These are phyloP conservation scores for Idaea aversata DNA, from an alignment of 2,888 invertebrate species.

Conservation along the genomic window DNA sequence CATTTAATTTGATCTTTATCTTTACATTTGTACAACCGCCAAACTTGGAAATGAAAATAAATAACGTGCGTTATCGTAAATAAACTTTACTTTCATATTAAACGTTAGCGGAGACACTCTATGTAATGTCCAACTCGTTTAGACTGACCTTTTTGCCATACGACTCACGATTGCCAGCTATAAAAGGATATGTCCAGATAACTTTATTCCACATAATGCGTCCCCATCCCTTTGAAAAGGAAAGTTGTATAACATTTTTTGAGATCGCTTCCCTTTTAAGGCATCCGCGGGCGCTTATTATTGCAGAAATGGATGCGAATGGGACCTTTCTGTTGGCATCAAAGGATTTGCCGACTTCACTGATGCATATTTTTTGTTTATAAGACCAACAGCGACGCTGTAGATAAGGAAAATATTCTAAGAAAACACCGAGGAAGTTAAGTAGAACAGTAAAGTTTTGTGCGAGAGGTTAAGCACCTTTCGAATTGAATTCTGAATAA, in stretches of 20 bases:
- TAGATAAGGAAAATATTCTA: conserved; percentile 19
- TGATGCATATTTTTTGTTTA: conserved; percentile 51
- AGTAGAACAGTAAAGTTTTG: conserved; percentile 22
- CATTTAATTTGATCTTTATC: conserved; percentile 16
- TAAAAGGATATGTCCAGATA: conserved; percentile 76
- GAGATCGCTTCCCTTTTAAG: conserved; percentile 68
- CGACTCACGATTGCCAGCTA: conserved; percentile 57
- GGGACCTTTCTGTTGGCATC: conserved; percentile 47
- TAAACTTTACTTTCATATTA: conserved; percentile 67
- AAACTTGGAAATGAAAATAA: conserved; percentile 25
- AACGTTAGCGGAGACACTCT: conserved; percentile 59
- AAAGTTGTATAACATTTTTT: conserved; percentile 74
- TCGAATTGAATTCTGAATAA: conserved; percentile 53
- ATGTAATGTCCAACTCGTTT: conserved; percentile 63
- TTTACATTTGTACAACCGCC: conserved; percentile 14
- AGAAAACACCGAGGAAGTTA: conserved; percentile 12
- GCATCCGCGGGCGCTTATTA: conserved; percentile 57
- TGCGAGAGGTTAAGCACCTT: conserved; percentile 54
- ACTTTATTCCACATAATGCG: conserved; percentile 74
- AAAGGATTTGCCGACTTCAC: conserved; percentile 57
- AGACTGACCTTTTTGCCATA: conserved; percentile 62
- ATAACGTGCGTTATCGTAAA: conserved; percentile 35
- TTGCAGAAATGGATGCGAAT: conserved; percentile 57
- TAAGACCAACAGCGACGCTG: conserved; percentile 22
- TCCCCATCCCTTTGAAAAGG: conserved; percentile 73